Percentiles rank a stretch among this genome's conserved stretches.
Conservation (phyloP, 1,140 invertebrate species). For the Drosophila subpulchrella region DNA sequence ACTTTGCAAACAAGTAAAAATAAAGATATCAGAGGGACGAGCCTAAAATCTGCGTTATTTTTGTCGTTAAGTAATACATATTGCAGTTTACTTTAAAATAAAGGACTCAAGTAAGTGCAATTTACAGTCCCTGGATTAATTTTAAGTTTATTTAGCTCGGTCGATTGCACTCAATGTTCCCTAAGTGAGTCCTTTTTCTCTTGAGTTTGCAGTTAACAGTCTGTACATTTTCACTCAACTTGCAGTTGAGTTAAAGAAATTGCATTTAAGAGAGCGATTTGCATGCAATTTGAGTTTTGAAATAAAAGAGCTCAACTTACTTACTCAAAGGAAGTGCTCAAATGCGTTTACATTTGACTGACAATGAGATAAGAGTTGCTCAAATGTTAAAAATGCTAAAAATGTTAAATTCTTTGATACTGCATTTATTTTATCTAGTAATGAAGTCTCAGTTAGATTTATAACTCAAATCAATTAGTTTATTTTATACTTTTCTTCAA, state of each 20-base stretch:
- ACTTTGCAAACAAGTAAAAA: too few relatives aligned
- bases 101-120: too few relatives aligned
- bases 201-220: conserved; percentile 4
- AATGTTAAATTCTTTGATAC: too few relatives aligned
- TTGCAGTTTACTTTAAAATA: too few relatives aligned
- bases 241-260: conserved; percentile 1
- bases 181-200: neutral
- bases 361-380: neutral
- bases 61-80: too few relatives aligned
- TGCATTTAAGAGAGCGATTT: conserved; percentile 40
- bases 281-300: conserved; percentile 3
- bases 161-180: neutral
- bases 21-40: too few relatives aligned
- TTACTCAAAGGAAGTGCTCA: conserved; percentile 2
- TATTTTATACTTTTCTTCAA: too few relatives aligned
- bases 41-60: too few relatives aligned
- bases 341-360: neutral
- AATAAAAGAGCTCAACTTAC: neutral
- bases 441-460: too few relatives aligned
- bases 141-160: neutral
- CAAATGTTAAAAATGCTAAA: neutral
- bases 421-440: too few relatives aligned
- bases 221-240: neutral
- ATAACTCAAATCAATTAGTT: too few relatives aligned
- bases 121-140: too few relatives aligned